These are phyloP conservation scores for Oophaga sylvatica DNA, from an alignment of 2,797 vertebrate genomes.

Conservation along the genomic window DNA sequence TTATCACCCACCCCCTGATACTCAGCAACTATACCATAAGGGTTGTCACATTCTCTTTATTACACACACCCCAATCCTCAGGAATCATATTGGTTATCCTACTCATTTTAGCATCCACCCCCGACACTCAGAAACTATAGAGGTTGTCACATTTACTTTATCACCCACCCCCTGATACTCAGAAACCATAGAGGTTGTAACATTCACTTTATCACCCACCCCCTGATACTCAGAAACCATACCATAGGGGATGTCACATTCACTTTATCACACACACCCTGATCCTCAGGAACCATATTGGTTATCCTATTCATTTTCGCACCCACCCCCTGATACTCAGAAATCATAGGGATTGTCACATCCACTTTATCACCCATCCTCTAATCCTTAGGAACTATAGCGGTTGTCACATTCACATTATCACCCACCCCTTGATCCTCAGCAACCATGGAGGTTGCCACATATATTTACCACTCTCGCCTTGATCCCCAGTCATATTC, in stretches of 20 bases:
- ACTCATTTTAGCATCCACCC: too few relatives aligned
- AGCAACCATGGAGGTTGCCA: too few relatives aligned
- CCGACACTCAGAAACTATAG: not conserved
- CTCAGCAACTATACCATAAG: too few relatives aligned
- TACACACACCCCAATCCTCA: not conserved
- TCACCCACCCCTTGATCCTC: too few relatives aligned
- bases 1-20: too few relatives aligned
- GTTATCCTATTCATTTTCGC: not conserved
- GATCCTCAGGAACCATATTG: not conserved
- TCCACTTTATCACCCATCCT: not conserved
- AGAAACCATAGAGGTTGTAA: not conserved
- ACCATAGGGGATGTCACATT: not conserved
- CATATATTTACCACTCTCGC: too few relatives aligned
- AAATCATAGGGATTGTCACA: not conserved
- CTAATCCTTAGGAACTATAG: not conserved
- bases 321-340: not conserved
- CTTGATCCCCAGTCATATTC: too few relatives aligned
- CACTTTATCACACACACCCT: not conserved
- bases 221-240: too few relatives aligned
- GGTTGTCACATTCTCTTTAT: not conserved
- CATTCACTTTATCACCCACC: not conserved
- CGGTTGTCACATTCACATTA: not conserved
- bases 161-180: too few relatives aligned
- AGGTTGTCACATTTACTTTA: too few relatives aligned
- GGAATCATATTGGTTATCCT: too few relatives aligned